Evolutionary conservation across 2,113 vertebrate genomes (phyloP), one percentile per base, ranked within the genome.

Genomic region (Nicator chloris): DNA sequence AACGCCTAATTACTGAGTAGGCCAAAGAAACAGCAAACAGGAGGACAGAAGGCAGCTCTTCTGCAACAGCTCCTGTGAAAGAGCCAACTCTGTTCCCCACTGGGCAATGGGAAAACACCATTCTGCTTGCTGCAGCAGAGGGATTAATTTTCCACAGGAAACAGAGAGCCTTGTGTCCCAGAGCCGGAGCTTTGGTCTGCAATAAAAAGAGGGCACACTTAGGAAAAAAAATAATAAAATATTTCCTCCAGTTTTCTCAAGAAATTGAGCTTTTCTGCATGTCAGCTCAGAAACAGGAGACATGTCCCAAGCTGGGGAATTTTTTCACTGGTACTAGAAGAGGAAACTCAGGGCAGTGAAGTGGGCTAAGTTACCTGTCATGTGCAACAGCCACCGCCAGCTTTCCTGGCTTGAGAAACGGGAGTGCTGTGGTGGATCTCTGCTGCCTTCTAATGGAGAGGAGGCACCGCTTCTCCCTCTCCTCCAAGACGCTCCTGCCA

Each of bases 361-460:
- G 10, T 4, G 35, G 20, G 20, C 23, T 19, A 7, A 18, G 49
- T 31, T 39, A 10, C 33, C 18, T 1, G 1, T 8, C 35, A 16
- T 6, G 15, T 0, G 0, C 19, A 39, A 4, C 39, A 30, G 65
- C 42, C 37, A 8, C 65, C 6, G 2, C n/a, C 47, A 13, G 61
- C 70, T 40, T 5, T n/a, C 37, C 35, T 2, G 7, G 27, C 3
- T 49, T 8, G 11, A 45, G 54, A 13, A 23, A 17, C 0, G 6
- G 60, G 20, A 70, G 27, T 2, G 4, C 15, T 2, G 3, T 2
- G 4, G 40, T 31, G 82, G 88, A 69, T 51, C 88, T 87, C 88
- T 89, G 88, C 82, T 89, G 92, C 94, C 92, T 81, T 93, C 90
- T 87, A 81, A 83, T 1, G 81, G 90, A 93, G n/a, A 91, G 33